Evolutionary conservation across 2,888 invertebrate species (phyloP), one percentile per base, ranked within the genome.

Genomic region (Scaptomyza flava): DNA sequence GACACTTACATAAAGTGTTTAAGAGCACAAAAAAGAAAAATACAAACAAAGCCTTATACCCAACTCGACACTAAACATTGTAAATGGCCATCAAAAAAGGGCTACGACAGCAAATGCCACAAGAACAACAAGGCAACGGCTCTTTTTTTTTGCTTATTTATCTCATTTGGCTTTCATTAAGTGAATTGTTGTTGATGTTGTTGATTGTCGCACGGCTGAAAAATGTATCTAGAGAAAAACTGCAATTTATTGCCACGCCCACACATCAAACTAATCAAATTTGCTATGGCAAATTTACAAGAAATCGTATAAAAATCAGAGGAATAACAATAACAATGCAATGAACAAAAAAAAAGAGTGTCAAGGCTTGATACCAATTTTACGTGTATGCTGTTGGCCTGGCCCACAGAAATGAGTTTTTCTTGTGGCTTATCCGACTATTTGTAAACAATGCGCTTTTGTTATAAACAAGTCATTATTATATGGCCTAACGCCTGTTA

Each of bases 1-100:
- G 70, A 85, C 85, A 80, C 80, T 81, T 80, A 85, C 61, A 72
- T 64, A 82, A 85, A 81, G 81, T 81, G 82, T 85, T 81, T 81
- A 82, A 72, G 75, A 81, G 76, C 77, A 68, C 68, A 66, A 65
- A 64, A 46, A n/a, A 57, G 0, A 20, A 23, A 23, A 27, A 48
- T 30, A 62, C 38, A 43, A 67, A 78, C 81, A 79, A 71, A 82
- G 82, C 78, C 85, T 85, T 81, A 46, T 82, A 68, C 65, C 78
- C 78, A 72, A 75, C 68, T 71, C 79, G 79, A 72, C 87, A 78
- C 75, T 79, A 81, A 81, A 81, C 81, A 80, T 80, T 80, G 78
- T 72, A 81, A 81, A 82, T 75, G 76, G 76, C 67, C 82, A 76
- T 81, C 81, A 84, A 86, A 72, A 68, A 50, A 47, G 17, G 41